Evolutionary conservation across 2,113 vertebrate species (phyloP), one percentile per base, ranked within the genome.

Genomic region (Kryptolebias marmoratus): DNA sequence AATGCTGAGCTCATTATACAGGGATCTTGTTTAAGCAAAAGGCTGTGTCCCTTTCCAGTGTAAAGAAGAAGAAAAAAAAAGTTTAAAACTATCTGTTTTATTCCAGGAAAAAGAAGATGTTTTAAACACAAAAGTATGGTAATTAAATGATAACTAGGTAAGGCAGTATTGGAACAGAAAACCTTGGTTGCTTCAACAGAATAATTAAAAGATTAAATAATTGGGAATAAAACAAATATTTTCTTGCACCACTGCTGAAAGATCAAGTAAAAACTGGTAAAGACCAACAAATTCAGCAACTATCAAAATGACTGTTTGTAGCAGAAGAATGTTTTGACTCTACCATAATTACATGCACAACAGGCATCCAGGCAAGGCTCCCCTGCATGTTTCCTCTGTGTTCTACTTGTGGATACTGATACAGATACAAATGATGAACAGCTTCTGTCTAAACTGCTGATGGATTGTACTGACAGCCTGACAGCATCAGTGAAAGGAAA

Each of bases 401-500:
- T 62, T n/a, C 48, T 54, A 68, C 52, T 49, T 68, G 54, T 12
- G 55, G 68, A 55, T 48, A 57, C 22, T 57, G 42, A 52, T 27
- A 36, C 42, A 50, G 68, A 73, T 62, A 32, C 28, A 28, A 76
- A 56, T 55, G 71, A 69, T 54, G 39, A 68, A 47, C 30, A 42
- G 50, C 53, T 45, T 59, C 44, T 16, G 55, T 36, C 50, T 63
- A 42, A 71, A 49, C 47, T 36, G 66, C 57, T 64, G 54, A 81
- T 36, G 27, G 67, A 75, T 71, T n/a, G 32, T 31, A 16, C 42
- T 47, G 57, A 67, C 47, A 59, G 48, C 57, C 47, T 66, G 62
- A 57, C 18, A 73, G 77, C 44, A 49, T 79, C 58, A 64, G 61
- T 30, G 36, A n/a, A 32, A 60, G 22, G 44, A 59, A 59, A 42